These are phyloP conservation scores for Gambelia wislizenii DNA, from an alignment of 2,797 vertebrate genomes.

Conservation along the genomic window DNA sequence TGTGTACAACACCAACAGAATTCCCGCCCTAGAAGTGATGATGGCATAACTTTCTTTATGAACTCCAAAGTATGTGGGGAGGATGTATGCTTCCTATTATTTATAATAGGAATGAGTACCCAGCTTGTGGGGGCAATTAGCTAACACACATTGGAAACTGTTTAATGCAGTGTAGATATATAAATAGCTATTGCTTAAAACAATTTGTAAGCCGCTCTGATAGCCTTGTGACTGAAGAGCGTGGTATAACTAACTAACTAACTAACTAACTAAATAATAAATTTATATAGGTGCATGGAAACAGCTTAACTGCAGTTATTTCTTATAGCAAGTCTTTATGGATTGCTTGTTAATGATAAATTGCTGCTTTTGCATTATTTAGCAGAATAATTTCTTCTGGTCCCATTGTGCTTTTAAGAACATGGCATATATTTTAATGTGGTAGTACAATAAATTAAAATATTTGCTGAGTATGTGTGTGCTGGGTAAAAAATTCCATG, in stretches of 20 bases:
- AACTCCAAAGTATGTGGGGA: background rate
- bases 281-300: background rate
- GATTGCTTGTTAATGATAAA: background rate
- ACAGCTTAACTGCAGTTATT: background rate
- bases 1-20: no score
- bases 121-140: no score
- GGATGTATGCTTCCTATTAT: background rate
- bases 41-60: background rate
- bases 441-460: background rate
- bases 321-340: background rate
- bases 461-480: background rate
- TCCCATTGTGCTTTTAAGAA: slow-evolving; percentile 15
- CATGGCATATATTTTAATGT: background rate
- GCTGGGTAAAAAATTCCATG: background rate
- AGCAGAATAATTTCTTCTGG: background rate
- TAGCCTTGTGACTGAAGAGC: no score
- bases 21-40: background rate
- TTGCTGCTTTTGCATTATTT: background rate
- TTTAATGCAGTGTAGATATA: no score
- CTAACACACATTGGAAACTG: no score
- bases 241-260: no score
- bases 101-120: no score
- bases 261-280: no score
- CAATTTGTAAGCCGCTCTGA: no score
- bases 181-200: no score